Percentiles rank a stretch among this genome's conserved stretches.
These are phyloP conservation scores for Lasioglossum oenotherae DNA, from an alignment of 2,888 invertebrate genomes.

Conservation along the genomic window DNA sequence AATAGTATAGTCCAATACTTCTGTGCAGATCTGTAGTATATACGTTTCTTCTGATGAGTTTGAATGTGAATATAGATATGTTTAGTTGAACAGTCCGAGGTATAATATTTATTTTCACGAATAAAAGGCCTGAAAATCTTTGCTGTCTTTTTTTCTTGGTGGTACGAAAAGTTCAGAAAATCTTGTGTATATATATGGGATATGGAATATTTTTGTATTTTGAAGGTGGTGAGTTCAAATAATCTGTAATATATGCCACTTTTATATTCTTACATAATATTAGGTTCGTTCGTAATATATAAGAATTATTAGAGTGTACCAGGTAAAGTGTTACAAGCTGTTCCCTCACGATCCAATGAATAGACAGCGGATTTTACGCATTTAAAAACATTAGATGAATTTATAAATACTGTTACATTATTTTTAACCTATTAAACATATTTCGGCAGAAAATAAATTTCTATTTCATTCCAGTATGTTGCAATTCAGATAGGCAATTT, in stretches of 20 bases:
- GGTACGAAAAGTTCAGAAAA: slow-evolving; percentile 65
- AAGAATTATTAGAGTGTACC: slow-evolving; percentile 27
- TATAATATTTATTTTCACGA: slow-evolving; percentile 66
- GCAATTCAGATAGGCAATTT: no score
- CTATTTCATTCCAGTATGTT: no score
- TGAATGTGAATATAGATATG: slow-evolving; percentile 70
- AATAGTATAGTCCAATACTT: slow-evolving; percentile 71
- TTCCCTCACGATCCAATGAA: no score
- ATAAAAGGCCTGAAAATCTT: slow-evolving; percentile 66
- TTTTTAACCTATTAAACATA: no score
- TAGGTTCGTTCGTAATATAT: slow-evolving; percentile 51
- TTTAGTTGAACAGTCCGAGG: slow-evolving; percentile 65
- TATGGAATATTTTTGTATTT: slow-evolving; percentile 61
- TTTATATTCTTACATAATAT: slow-evolving; percentile 35
- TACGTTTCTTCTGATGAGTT: slow-evolving; percentile 72
- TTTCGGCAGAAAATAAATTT: no score
- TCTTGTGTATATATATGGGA: slow-evolving; percentile 65
- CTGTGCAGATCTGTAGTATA: slow-evolving; percentile 71
- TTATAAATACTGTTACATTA: no score
- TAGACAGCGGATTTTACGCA: no score
- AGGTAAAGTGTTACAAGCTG: no score
- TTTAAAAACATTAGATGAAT: no score
- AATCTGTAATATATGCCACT: slow-evolving; percentile 37
- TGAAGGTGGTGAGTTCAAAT: slow-evolving; percentile 60
- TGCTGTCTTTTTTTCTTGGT: slow-evolving; percentile 67